Evolutionary conservation across 2,113 vertebrate species (phyloP).

Genomic region (Calyptomena viridis): DNA sequence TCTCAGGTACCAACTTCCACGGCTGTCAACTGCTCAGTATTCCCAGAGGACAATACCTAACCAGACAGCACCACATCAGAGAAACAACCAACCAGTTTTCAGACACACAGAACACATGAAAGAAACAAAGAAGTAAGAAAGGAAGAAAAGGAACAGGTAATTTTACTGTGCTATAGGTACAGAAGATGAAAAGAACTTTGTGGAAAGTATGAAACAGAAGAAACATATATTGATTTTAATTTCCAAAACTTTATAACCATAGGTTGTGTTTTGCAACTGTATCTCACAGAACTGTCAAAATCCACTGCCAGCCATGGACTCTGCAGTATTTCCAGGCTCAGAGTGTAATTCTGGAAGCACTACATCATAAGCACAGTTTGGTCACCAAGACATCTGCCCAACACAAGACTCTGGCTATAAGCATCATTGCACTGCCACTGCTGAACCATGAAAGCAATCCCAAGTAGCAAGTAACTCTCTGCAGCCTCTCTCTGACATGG

Average conservation of each 20-base stretch:
- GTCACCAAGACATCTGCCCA: neutral
- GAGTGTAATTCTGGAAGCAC: neutral
- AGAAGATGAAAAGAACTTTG: neutral
- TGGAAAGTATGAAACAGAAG: neutral
- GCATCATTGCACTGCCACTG: neutral
- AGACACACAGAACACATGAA: neutral
- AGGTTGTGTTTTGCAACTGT: neutral
- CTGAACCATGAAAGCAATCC: neutral
- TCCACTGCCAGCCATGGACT: neutral
- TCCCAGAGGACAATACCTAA: neutral
- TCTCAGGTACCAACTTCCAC: neutral
- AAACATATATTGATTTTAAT: neutral
- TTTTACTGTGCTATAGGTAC: neutral
- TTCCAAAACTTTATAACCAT: neutral
- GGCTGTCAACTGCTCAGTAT: neutral
- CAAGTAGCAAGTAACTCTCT: neutral
- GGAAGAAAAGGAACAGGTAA: neutral
- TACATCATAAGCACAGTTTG: rapidly evolving
- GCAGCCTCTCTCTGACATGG: neutral
- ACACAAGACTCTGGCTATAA: neutral
- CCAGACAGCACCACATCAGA: neutral
- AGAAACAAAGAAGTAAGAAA: neutral
- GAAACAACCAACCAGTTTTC: neutral
- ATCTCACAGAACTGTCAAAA: neutral
- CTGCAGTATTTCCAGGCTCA: neutral